Conservation (phyloP, 2,113 vertebrate genomes). For the Microtus oregoni region DNA sequence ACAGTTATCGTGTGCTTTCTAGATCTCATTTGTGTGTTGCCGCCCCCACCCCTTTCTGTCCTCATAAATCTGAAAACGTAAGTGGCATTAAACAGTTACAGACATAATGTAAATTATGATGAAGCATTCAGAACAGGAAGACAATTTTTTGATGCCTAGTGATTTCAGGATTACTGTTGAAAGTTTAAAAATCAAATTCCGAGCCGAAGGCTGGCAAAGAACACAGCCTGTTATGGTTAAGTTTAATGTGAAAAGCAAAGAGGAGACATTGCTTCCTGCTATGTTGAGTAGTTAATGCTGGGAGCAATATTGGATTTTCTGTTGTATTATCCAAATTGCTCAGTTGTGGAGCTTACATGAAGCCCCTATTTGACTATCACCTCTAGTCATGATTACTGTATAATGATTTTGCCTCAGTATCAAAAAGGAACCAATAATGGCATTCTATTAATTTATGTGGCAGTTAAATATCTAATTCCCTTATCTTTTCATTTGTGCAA, state of each 20-base stretch:
- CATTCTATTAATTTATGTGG: slow-evolving; percentile 34
- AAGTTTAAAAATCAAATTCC: slow-evolving; percentile 26
- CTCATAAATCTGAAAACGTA: slow-evolving; percentile 70
- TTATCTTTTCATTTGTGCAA: slow-evolving; percentile 52
- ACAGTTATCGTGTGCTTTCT: slow-evolving; percentile 60
- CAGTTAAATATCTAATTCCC: slow-evolving; percentile 52
- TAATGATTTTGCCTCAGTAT: slow-evolving; percentile 47
- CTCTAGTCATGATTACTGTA: background rate
- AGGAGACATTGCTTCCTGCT: background rate
- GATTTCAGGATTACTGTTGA: slow-evolving; percentile 46
- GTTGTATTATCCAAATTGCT: background rate
- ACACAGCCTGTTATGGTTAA: background rate
- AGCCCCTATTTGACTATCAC: background rate
- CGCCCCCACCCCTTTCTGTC: background rate
- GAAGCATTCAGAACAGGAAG: slow-evolving; percentile 47
- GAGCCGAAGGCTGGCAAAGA: slow-evolving; percentile 27
- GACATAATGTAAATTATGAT: slow-evolving; percentile 54
- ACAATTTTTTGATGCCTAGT: slow-evolving; percentile 8
- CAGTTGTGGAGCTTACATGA: background rate
- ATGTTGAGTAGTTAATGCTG: background rate
- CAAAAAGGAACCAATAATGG: background rate
- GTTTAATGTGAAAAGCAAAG: slow-evolving; percentile 25
- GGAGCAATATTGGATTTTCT: slow-evolving; percentile 36
- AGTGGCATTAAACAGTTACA: slow-evolving; percentile 35
- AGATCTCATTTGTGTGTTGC: slow-evolving; percentile 65